These are phyloP conservation scores for Ooceraea biroi DNA, from an alignment of 1,140 invertebrate species.

Conservation along the genomic window DNA sequence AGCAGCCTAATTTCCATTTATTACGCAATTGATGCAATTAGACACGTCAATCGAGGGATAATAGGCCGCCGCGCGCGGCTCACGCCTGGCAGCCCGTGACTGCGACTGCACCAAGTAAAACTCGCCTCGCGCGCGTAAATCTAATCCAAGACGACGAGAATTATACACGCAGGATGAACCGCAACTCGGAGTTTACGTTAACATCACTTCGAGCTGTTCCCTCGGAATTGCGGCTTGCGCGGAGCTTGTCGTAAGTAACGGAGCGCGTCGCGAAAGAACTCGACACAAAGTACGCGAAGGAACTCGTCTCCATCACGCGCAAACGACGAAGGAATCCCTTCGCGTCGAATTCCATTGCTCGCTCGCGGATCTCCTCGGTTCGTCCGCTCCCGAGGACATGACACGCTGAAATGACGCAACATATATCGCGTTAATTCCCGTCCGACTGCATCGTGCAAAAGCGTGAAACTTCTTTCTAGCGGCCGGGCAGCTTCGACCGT, in stretches of 20 bases:
- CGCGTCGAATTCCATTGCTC: too few species aligned
- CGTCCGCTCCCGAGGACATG: too few species aligned
- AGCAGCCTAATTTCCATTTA: constrained; percentile 76
- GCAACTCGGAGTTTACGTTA: background rate
- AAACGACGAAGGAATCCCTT: too few species aligned
- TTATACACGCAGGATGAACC: background rate
- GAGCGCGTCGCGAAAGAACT: background rate
- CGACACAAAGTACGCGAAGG: background rate
- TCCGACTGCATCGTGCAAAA: too few species aligned
- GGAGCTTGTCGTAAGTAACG: background rate
- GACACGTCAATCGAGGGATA: constrained; percentile 76
- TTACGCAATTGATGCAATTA: constrained; percentile 79
- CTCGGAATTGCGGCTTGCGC: background rate
- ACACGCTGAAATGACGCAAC: too few species aligned
- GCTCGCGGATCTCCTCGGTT: too few species aligned
- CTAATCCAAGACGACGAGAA: constrained; percentile 39
- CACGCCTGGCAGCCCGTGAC: too few species aligned
- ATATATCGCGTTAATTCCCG: too few species aligned
- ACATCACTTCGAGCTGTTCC: constrained; percentile 5
- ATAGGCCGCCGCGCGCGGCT: constrained; percentile 56
- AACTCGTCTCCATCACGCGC: background rate
- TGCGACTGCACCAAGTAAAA: constrained; percentile 56
- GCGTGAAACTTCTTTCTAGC: too few species aligned
- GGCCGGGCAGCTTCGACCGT: background rate
- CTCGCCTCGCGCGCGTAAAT: constrained; percentile 42